A percentile compares a stretch with the other conserved stretches of the same genome.
These are phyloP conservation scores for Stomorhina lunata DNA, from an alignment of 2,888 invertebrate genomes.

Conservation along the genomic window DNA sequence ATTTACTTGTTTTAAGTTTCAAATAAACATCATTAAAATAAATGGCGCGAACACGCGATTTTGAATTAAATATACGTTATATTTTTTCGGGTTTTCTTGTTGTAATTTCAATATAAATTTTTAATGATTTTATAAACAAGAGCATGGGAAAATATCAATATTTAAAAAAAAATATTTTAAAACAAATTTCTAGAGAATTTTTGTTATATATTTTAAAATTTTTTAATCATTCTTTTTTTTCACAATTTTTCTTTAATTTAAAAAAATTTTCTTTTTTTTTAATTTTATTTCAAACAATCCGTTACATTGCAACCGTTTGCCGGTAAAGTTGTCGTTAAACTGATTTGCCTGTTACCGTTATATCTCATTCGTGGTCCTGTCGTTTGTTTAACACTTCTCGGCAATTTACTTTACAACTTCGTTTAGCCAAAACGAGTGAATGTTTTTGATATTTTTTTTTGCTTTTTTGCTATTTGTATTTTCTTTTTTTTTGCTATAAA, in stretches of 20 bases:
- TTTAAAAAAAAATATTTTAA: neutral
- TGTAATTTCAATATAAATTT: slow-evolving; percentile 53
- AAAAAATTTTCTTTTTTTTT: neutral
- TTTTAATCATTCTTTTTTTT: neutral
- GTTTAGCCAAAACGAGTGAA: slow-evolving; percentile 43
- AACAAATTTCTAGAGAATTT: neutral
- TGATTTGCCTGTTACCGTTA: slow-evolving; percentile 66
- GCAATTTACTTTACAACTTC: slow-evolving; percentile 28
- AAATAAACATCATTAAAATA: slow-evolving; percentile 55
- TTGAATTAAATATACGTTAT: slow-evolving; percentile 1
- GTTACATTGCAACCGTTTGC: slow-evolving; percentile 71
- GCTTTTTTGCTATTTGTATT: slow-evolving; percentile 1
- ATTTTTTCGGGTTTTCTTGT: neutral
- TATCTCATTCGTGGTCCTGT: slow-evolving; percentile 52
- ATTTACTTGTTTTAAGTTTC: slow-evolving; percentile 44
- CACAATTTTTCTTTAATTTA: neutral
- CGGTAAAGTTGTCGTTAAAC: slow-evolving; percentile 74
- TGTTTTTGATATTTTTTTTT: slow-evolving; percentile 21
- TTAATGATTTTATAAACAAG: slow-evolving; percentile 26
- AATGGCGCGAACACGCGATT: slow-evolving; percentile 66
- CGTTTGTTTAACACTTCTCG: slow-evolving; percentile 34
- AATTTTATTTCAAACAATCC: slow-evolving; percentile 17
- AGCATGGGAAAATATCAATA: neutral
- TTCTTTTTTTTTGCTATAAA: slow-evolving; percentile 49
- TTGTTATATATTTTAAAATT: neutral